Evolutionary conservation across 2,797 vertebrate genomes (phyloP).

Genomic region (Myiothlypis chrysogaster): DNA sequence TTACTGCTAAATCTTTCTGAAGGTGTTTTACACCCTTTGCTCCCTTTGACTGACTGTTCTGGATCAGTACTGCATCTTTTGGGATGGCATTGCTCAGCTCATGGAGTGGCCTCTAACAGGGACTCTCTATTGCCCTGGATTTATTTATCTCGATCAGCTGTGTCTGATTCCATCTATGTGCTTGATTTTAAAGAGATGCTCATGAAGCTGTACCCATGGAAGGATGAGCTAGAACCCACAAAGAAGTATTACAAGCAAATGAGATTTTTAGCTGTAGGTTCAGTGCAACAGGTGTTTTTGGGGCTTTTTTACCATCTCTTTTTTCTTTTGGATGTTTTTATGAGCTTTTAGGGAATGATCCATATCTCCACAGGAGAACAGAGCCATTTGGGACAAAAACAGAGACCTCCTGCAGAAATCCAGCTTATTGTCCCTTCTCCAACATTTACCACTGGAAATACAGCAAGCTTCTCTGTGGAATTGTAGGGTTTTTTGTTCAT

Average conservation of each 20-base stretch:
- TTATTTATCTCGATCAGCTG: not conserved
- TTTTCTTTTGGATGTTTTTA: not conserved
- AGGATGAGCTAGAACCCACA: not conserved
- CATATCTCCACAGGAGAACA: not conserved
- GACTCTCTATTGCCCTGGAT: fast-evolving
- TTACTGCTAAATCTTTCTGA: not conserved
- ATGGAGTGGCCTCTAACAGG: not conserved
- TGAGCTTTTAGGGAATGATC: not conserved
- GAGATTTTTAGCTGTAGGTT: not conserved
- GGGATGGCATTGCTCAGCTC: not conserved
- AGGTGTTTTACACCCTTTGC: not conserved
- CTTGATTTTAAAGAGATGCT: not conserved
- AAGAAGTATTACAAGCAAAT: not conserved
- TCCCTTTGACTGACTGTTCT: not conserved
- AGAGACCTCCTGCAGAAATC: not conserved
- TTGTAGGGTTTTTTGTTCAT: not conserved
- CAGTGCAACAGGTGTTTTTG: not conserved
- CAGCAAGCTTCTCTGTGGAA: not conserved
- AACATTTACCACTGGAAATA: not conserved
- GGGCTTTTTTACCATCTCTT: not conserved
- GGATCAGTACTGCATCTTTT: not conserved
- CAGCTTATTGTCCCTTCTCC: not conserved
- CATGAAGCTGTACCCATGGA: not conserved
- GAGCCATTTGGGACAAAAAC: not conserved
- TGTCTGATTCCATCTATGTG: not conserved